phyloP scores from a whole-genome alignment of 1,140 invertebrate genomes.

The Listronotus bonariensis region DNA sequence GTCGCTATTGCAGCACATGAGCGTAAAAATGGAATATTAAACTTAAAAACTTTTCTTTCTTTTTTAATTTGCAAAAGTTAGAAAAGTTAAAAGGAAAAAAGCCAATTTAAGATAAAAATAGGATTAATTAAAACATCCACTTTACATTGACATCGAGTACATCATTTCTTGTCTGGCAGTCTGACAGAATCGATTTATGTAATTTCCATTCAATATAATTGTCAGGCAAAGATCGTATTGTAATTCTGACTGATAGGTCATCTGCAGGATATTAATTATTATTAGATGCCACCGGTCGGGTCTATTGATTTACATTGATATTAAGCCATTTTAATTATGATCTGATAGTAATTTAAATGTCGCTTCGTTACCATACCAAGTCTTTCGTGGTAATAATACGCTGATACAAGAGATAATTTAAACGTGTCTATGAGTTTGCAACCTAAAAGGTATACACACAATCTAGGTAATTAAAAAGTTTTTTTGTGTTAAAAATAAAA shows the following conservation, averaged over 20 bases:
- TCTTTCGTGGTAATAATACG: conserved; percentile 2
- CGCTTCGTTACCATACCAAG: conserved; percentile 26
- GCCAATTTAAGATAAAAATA: too few species aligned
- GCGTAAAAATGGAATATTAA: too few species aligned
- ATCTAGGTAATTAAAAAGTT: too few species aligned
- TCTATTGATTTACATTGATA: conserved; percentile 32
- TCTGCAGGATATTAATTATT: conserved; percentile 35
- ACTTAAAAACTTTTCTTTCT: too few species aligned
- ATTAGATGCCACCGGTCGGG: conserved; percentile 30
- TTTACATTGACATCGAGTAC: conserved; percentile 23
- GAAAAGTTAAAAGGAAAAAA: too few species aligned
- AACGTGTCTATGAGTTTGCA: too few species aligned
- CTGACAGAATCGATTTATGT: conserved; percentile 22
- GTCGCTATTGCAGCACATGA: too few species aligned
- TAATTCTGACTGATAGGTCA: conserved; percentile 33
- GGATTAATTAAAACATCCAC: conserved; percentile 25
- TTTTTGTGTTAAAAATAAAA: too few species aligned
- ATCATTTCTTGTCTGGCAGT: conserved; percentile 20
- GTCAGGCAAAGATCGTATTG: conserved; percentile 30
- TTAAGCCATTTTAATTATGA: conserved; percentile 35
- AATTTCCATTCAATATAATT: conserved; percentile 29
- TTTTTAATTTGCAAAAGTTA: too few species aligned
- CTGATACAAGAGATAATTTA: background rate
- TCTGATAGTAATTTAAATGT: conserved; percentile 25
- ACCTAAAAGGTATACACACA: too few species aligned